These are phyloP conservation scores for Hemaris fuciformis DNA, from an alignment of 2,888 invertebrate genomes.

Conservation along the genomic window DNA sequence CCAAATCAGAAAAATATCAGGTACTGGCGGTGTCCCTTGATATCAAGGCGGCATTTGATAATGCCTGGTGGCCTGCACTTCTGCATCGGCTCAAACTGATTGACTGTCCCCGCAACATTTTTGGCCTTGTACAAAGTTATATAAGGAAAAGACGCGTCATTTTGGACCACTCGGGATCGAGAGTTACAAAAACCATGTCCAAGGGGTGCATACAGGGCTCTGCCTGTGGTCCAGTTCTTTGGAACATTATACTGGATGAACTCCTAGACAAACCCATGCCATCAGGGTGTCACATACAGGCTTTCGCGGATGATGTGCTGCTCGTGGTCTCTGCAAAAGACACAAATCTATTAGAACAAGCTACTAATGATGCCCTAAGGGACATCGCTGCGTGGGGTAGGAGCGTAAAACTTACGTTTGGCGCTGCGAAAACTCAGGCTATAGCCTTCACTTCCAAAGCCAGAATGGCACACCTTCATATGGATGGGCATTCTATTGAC, in stretches of 20 bases:
- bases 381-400: constrained; percentile 2
- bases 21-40: constrained; percentile 21
- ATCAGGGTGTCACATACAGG: constrained; percentile 20
- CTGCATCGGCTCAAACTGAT: constrained; percentile 19
- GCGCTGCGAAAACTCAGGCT: background rate
- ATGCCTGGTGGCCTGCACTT: constrained; percentile 29
- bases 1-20: background rate
- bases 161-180: constrained; percentile 16
- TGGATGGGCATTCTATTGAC: background rate
- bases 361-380: background rate
- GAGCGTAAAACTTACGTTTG: background rate
- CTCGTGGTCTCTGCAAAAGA: constrained; percentile 9
- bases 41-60: constrained; percentile 25
- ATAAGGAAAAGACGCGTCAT: constrained; percentile 14
- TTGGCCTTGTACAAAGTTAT: constrained; percentile 22
- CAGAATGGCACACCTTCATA: background rate
- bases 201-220: constrained; percentile 35
- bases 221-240: constrained; percentile 23
- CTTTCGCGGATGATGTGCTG: constrained; percentile 26
- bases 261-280: constrained; percentile 18
- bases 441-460: background rate
- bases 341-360: background rate
- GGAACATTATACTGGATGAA: constrained; percentile 32
- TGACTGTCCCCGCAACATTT: constrained; percentile 25
- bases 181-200: constrained; percentile 17